A percentile compares a stretch with the other conserved stretches of the same genome.
These are phyloP conservation scores for Apotomis betuletana DNA, from an alignment of 2,888 invertebrate genomes.

Conservation along the genomic window DNA sequence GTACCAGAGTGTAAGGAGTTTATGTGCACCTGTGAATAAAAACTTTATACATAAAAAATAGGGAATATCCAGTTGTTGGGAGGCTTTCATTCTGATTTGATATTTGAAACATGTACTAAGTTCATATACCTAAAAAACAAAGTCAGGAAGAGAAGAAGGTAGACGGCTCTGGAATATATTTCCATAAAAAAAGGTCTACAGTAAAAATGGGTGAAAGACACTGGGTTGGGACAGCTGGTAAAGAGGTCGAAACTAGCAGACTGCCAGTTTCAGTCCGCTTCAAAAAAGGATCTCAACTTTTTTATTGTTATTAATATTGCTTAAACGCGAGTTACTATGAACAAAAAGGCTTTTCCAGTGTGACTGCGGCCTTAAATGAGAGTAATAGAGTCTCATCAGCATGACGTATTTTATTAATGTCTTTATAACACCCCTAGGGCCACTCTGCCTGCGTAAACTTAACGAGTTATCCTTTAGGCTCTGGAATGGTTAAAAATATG, in stretches of 20 bases:
- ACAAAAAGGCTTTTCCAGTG: constrained; percentile 22
- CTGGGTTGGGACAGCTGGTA: no score
- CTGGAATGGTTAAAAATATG: constrained; percentile 27
- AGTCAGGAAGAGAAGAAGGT: no score
- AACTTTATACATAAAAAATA: background rate
- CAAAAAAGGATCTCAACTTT: no score
- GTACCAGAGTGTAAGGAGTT: constrained; percentile 67
- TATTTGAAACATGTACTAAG: no score
- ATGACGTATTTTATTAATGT: constrained; percentile 38
- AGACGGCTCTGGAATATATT: no score
- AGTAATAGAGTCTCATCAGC: constrained; percentile 39
- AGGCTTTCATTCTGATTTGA: no score
- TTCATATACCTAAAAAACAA: no score
- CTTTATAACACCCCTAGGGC: constrained; percentile 39
- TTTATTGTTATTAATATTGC: background rate
- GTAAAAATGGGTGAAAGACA: no score
- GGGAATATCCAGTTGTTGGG: no score
- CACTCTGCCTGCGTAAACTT: constrained; percentile 25
- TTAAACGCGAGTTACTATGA: constrained; percentile 1
- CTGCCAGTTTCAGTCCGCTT: no score
- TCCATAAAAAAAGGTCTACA: no score
- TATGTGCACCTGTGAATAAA: constrained; percentile 61
- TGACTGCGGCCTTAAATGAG: constrained; percentile 27
- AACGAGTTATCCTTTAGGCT: constrained; percentile 35
- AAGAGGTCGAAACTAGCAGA: no score